Percentiles rank a stretch among this genome's conserved stretches.
These are phyloP conservation scores for Seladonia tumulorum DNA, from an alignment of 2,888 invertebrate species.

Conservation along the genomic window DNA sequence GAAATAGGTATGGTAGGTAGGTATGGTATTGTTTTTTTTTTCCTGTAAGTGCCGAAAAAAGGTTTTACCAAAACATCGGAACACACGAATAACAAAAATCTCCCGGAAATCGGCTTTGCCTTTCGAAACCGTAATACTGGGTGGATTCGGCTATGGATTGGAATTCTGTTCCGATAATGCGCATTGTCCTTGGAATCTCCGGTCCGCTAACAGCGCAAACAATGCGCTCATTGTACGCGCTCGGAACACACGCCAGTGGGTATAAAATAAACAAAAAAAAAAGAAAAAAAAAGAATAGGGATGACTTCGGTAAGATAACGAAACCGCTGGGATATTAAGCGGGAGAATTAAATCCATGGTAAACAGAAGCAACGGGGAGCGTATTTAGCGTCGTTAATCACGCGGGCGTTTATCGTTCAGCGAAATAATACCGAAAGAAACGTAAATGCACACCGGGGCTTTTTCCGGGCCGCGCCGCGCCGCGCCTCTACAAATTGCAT, in stretches of 20 bases:
- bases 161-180: background rate
- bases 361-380: constrained; percentile 18
- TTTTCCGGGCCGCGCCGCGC: constrained; percentile 7
- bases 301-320: background rate
- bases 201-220: background rate
- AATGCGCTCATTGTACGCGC: background rate
- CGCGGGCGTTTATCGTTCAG: constrained; percentile 37
- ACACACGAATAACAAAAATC: background rate
- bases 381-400: constrained; percentile 56
- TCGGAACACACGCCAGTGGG: background rate
- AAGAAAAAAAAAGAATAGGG: too few species aligned
- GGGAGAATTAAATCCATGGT: constrained; percentile 38
- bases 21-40: background rate
- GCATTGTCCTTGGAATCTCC: too few species aligned
- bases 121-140: background rate
- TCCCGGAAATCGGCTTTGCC: background rate
- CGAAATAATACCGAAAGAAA: constrained; percentile 36
- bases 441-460: constrained; percentile 41
- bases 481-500: constrained; percentile 63
- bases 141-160: background rate
- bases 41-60: too few species aligned
- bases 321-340: constrained; percentile 19
- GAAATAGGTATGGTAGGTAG: too few species aligned
- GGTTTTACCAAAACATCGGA: too few species aligned
- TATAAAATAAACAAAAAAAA: background rate